Evolutionary conservation across 37 sponge, comb jelly and placozoan species (phyloP).

Genomic region (Agelas oroides): DNA sequence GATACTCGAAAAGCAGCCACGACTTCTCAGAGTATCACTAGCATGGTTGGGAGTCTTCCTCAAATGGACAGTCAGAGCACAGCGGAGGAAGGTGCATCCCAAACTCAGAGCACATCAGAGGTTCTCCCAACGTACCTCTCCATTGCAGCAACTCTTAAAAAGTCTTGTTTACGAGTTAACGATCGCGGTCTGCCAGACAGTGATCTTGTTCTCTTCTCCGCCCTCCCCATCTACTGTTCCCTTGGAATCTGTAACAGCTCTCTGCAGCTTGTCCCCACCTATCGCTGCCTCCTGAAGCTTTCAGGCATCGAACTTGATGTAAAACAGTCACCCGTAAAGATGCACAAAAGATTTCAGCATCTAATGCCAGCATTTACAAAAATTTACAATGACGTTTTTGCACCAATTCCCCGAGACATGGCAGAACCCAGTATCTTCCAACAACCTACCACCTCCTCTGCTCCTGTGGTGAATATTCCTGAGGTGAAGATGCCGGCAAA

Average conservation of each 20-base stretch:
- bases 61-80: no score
- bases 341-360: slow-evolving; percentile 65
- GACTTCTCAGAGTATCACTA: neutral
- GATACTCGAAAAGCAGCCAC: slow-evolving; percentile 35
- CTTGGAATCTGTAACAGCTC: slow-evolving; percentile 24
- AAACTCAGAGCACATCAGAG: neutral
- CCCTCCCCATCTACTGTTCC: slow-evolving; percentile 28
- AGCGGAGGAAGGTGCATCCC: no score
- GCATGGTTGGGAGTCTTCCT: no score
- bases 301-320: slow-evolving; percentile 32
- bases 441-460: neutral
- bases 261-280: slow-evolving; percentile 24
- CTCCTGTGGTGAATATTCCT: slow-evolving; percentile 17
- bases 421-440: neutral
- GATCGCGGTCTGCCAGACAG: slow-evolving; percentile 43
- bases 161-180: neutral
- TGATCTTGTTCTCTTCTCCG: slow-evolving; percentile 20
- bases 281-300: slow-evolving; percentile 53
- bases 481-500: slow-evolving; percentile 44
- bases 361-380: slow-evolving; percentile 62
- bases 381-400: slow-evolving; percentile 73
- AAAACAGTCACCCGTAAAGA: slow-evolving; percentile 70
- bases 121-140: slow-evolving; percentile 54
- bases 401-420: neutral
- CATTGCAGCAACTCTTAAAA: slow-evolving; percentile 45